Evolutionary conservation across 30 jellyfish, hydroid and myxozoan species (phyloP).

Genomic region (Mastigias papua): DNA sequence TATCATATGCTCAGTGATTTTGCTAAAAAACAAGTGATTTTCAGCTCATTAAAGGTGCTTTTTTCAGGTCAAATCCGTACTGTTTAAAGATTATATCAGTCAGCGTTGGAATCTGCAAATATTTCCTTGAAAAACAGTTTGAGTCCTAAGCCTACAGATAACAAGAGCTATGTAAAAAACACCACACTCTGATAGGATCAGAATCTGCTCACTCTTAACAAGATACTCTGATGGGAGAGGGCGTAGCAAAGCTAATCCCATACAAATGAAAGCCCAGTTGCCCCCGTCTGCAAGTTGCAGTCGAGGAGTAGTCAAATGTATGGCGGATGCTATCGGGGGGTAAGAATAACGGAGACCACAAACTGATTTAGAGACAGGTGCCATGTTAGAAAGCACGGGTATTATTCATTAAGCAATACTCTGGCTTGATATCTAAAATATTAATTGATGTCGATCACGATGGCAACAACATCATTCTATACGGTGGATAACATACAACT

Average conservation of each 20-base stretch:
- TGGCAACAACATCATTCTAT: constrained; percentile 37
- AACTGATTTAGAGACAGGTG: constrained; percentile 37
- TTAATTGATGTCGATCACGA: constrained; percentile 60
- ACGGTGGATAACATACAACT: neutral
- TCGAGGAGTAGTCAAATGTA: neutral
- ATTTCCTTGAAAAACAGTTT: neutral
- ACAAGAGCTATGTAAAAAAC: neutral
- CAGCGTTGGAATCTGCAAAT: neutral
- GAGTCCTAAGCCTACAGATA: neutral
- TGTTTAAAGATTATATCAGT: neutral
- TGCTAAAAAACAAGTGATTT: too few relatives aligned
- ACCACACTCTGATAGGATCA: constrained; percentile 20
- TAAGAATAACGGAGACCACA: neutral
- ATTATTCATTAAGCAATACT: constrained; percentile 38
- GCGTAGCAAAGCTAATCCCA: constrained; percentile 1
- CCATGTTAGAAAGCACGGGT: constrained; percentile 44
- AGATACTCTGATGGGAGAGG: neutral
- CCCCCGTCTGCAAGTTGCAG: neutral
- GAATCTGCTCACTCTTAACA: neutral
- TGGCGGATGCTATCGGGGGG: neutral
- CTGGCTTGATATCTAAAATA: constrained; percentile 51
- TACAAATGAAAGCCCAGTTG: neutral
- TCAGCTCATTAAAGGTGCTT: too few relatives aligned
- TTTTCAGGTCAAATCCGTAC: too few relatives aligned
- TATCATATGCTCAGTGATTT: too few relatives aligned